phyloP scores from a whole-genome alignment of 2,888 invertebrate genomes.

The Chaetogeoica ovagalla region DNA sequence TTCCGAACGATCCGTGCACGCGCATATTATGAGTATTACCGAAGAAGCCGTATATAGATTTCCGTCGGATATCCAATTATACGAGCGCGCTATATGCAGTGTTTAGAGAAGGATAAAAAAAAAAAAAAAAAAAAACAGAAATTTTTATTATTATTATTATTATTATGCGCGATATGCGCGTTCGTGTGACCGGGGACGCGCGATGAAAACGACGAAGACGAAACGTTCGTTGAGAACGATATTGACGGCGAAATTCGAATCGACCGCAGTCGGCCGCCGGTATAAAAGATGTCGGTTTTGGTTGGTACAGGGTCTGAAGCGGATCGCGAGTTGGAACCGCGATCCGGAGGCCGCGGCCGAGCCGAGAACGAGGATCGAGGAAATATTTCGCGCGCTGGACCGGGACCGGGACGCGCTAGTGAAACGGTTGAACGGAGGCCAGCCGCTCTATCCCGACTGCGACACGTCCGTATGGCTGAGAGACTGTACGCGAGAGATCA shows the following conservation, averaged over 20 bases:
- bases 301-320: slow-evolving; percentile 2
- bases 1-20: too few species aligned
- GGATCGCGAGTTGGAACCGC: not conserved
- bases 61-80: not conserved
- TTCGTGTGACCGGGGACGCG: not conserved
- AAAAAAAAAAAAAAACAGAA: too few species aligned
- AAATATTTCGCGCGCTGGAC: slow-evolving; percentile 18
- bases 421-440: slow-evolving; percentile 50
- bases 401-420: slow-evolving; percentile 9
- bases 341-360: not conserved
- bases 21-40: too few species aligned
- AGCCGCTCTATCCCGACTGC: slow-evolving; percentile 66
- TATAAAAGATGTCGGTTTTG: slow-evolving; percentile 23
- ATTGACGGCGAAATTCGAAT: not conserved
- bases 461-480: slow-evolving; percentile 78
- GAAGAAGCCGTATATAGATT: not conserved
- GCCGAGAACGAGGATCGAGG: not conserved
- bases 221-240: not conserved
- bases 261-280: not conserved
- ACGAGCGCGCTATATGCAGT: not conserved
- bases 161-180: not conserved
- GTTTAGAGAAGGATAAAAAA: too few species aligned
- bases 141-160: too few species aligned
- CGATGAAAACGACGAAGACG: slow-evolving; percentile 20
- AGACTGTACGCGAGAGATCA: slow-evolving; percentile 76